Conservation (phyloP, 64 coral and sea anemone species). For the Trachythela sp. region DNA sequence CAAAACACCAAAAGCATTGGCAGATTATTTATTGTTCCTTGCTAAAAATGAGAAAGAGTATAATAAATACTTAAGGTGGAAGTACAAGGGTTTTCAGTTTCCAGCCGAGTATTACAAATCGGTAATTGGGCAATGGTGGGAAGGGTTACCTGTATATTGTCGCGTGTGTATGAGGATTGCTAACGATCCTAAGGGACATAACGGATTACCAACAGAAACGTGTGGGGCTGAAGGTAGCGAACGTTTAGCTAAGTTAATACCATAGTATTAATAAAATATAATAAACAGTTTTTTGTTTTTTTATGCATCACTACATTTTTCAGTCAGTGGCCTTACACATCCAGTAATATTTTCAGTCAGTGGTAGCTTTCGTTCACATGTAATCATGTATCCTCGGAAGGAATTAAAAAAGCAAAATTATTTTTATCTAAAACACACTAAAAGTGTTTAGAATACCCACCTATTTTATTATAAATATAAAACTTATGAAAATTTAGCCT, state of each 20-base stretch:
- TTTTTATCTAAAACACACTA: too few relatives aligned
- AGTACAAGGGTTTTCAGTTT: constrained; percentile 2
- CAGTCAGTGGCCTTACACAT: too few relatives aligned
- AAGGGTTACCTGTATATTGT: constrained; percentile 1
- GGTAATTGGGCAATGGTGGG: neutral
- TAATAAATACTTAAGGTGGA: constrained; percentile 18
- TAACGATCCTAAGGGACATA: neutral
- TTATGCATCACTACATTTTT: too few relatives aligned
- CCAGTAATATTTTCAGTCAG: too few relatives aligned
- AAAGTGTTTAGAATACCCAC: too few relatives aligned
- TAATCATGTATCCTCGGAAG: too few relatives aligned
- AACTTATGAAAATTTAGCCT: too few relatives aligned
- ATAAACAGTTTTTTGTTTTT: too few relatives aligned
- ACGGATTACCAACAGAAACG: neutral
- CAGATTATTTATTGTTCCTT: neutral
- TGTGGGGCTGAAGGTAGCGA: neutral
- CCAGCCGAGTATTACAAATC: neutral
- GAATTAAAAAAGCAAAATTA: too few relatives aligned
- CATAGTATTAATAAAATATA: neutral
- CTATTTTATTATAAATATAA: too few relatives aligned
- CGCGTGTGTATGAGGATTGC: constrained; percentile 4
- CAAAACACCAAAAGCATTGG: neutral
- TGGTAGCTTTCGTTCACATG: too few relatives aligned
- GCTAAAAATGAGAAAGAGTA: neutral
- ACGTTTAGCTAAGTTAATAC: neutral